These are phyloP conservation scores for Homalodisca vitripennis DNA, from an alignment of 1,140 invertebrate genomes.

Conservation along the genomic window DNA sequence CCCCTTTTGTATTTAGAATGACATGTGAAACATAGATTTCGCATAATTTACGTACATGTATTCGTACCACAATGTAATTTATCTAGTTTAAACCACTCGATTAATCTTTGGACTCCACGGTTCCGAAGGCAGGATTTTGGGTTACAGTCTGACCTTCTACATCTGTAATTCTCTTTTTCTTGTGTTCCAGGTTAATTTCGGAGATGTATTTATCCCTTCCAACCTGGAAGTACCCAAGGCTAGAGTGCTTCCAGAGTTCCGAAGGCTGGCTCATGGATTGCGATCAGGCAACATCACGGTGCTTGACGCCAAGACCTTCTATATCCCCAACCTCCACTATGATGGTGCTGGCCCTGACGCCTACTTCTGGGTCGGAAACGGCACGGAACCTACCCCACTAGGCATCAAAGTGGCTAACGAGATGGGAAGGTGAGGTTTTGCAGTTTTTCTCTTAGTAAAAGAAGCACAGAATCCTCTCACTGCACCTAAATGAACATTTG, in stretches of 20 bases:
- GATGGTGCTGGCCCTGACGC: constrained; percentile 87
- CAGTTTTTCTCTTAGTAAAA: too few relatives aligned
- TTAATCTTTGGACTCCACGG: too few relatives aligned
- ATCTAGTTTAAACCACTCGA: too few relatives aligned
- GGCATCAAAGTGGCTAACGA: constrained; percentile 89
- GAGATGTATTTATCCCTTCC: constrained; percentile 73
- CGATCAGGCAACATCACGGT: constrained; percentile 89
- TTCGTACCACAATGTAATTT: too few relatives aligned
- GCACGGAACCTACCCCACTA: constrained; percentile 73
- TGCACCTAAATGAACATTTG: too few relatives aligned
- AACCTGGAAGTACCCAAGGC: constrained; percentile 72
- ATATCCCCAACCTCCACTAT: constrained; percentile 90
- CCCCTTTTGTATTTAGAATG: too few relatives aligned
- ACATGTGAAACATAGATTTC: too few relatives aligned
- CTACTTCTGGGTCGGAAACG: constrained; percentile 92
- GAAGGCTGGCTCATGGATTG: constrained; percentile 79
- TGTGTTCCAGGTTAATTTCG: constrained; percentile 79
- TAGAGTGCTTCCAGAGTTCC: constrained; percentile 78
- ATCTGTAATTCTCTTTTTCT: too few relatives aligned
- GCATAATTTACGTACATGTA: too few relatives aligned
- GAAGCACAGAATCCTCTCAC: too few relatives aligned
- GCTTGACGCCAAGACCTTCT: constrained; percentile 87
- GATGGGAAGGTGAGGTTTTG: constrained; percentile 66
- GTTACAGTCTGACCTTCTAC: too few relatives aligned
- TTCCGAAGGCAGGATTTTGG: too few relatives aligned